Percentiles rank a stretch among this genome's conserved stretches.
Conservation (phyloP, 2,888 invertebrate genomes). For the Melangyna quadrimaculata region DNA sequence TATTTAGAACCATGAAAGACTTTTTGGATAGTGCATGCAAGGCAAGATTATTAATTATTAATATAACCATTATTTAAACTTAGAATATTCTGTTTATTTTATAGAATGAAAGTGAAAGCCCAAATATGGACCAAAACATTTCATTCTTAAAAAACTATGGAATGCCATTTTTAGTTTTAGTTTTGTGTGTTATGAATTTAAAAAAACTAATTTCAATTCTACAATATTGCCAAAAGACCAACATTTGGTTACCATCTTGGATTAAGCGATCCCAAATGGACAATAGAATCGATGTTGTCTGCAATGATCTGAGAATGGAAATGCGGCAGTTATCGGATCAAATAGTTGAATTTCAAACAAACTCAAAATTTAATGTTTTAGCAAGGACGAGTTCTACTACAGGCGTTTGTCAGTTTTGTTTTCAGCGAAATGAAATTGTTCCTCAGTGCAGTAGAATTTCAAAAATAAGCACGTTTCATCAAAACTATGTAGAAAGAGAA, state of each 20-base stretch:
- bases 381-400: not conserved
- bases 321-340: constrained; percentile 38
- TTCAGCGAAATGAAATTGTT: not conserved
- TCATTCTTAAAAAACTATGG: constrained; percentile 9
- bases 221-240: not conserved
- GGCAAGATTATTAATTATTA: not conserved
- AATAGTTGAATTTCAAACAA: constrained; percentile 38
- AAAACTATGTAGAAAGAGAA: not conserved
- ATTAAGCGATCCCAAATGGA: not conserved
- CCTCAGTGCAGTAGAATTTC: not conserved
- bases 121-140: not conserved
- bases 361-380: constrained; percentile 2
- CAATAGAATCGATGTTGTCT: constrained; percentile 1
- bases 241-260: not conserved
- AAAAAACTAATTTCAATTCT: constrained; percentile 4
- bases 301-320: constrained; percentile 37
- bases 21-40: not conserved
- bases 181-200: constrained; percentile 38
- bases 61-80: not conserved
- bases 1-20: not conserved
- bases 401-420: not conserved
- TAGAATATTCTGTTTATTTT: not conserved
- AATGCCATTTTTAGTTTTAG: constrained; percentile 14
- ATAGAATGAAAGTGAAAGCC: not conserved
- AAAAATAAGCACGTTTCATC: not conserved